A percentile compares a stretch with the other conserved stretches of the same genome.
Evolutionary conservation across 1,140 invertebrate genomes (phyloP).

Genomic region (Luehdorfia chinensis): DNA sequence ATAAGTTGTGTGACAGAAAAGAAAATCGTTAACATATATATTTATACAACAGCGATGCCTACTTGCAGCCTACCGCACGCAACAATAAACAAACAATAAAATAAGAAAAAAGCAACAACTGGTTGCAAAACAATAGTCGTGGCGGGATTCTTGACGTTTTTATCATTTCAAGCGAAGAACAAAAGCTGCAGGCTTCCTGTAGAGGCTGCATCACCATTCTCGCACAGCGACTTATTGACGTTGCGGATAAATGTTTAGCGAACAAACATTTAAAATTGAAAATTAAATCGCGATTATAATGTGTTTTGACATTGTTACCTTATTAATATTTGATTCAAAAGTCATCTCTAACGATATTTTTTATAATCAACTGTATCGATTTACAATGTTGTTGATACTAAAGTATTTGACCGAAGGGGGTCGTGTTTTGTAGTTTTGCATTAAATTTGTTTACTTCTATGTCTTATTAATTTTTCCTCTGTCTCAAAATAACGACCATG

Average conservation of each 20-base stretch:
- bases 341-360: too few relatives aligned
- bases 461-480: too few relatives aligned
- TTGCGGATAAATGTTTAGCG: slow-evolving; percentile 2
- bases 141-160: slow-evolving; percentile 67
- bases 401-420: too few relatives aligned
- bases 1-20: too few relatives aligned
- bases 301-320: too few relatives aligned
- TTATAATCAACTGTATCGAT: too few relatives aligned
- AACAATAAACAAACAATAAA: slow-evolving; percentile 60
- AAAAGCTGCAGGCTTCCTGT: slow-evolving; percentile 72
- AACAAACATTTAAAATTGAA: not conserved
- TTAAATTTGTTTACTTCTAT: too few relatives aligned
- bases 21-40: slow-evolving; percentile 23
- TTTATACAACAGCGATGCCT: slow-evolving; percentile 26
- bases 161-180: slow-evolving; percentile 69
- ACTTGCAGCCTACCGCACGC: slow-evolving; percentile 28
- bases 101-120: slow-evolving; percentile 50
- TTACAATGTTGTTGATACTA: too few relatives aligned
- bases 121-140: slow-evolving; percentile 66
- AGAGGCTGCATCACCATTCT: slow-evolving; percentile 69
- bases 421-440: too few relatives aligned
- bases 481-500: too few relatives aligned
- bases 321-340: too few relatives aligned
- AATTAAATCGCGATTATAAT: too few relatives aligned
- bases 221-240: slow-evolving; percentile 41